Evolutionary conservation across 2,113 vertebrate genomes (phyloP).

Genomic region (Ancistrus triradiatus): DNA sequence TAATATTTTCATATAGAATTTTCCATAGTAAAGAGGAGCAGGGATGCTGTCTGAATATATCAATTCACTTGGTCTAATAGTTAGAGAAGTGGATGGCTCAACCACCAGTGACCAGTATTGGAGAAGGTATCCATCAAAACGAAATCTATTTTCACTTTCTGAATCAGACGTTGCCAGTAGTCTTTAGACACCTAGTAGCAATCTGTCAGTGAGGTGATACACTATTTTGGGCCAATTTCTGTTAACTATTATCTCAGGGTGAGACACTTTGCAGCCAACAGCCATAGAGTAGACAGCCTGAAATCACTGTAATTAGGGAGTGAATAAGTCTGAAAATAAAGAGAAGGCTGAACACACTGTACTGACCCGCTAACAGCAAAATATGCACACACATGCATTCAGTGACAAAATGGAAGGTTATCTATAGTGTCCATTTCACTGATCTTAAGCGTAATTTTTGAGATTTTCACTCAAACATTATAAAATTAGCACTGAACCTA

Average conservation of each 20-base stretch:
- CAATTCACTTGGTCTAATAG: conserved; percentile 13
- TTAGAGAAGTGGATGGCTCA: conserved; percentile 9
- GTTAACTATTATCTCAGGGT: not conserved
- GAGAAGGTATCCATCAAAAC: conserved; percentile 18
- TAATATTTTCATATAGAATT: no score
- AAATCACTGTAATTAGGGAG: not conserved
- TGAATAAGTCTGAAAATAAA: not conserved
- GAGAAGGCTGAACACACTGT: not conserved
- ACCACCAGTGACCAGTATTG: conserved; percentile 2
- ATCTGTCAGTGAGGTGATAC: conserved; percentile 12
- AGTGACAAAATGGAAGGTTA: no score
- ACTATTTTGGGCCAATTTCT: not conserved
- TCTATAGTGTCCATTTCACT: no score
- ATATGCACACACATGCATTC: not conserved
- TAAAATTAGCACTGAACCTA: no score
- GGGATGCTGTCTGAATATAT: not conserved
- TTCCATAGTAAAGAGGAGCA: not conserved
- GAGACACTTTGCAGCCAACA: not conserved
- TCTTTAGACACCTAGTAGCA: conserved; percentile 2
- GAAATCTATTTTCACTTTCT: conserved; percentile 4
- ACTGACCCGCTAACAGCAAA: not conserved
- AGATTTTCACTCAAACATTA: no score
- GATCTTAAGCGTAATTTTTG: no score
- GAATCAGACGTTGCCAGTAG: conserved; percentile 13
- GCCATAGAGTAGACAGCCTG: not conserved